Conservation (phyloP, 2,888 invertebrate species). For the Galerucella pusilla region DNA sequence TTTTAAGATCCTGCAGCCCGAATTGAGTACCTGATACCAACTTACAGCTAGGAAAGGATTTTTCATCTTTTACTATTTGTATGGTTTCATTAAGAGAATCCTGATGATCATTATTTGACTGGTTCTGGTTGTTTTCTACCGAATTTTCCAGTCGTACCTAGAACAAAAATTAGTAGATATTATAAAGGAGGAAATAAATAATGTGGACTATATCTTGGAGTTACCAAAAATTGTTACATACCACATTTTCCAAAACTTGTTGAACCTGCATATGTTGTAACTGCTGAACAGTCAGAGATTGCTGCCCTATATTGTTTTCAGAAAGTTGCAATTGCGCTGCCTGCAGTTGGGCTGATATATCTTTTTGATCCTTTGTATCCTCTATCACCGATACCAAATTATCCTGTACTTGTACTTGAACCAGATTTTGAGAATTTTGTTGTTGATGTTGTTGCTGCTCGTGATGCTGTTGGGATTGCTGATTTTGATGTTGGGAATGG, state of each 20-base stretch:
- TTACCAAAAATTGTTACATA: constrained; percentile 35
- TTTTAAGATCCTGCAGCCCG: constrained; percentile 60
- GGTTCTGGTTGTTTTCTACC: constrained; percentile 58
- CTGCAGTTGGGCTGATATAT: constrained; percentile 59
- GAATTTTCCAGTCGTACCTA: constrained; percentile 61
- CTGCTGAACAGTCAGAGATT: constrained; percentile 61
- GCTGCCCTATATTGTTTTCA: constrained; percentile 66
- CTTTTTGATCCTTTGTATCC: constrained; percentile 64
- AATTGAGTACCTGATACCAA: constrained; percentile 60
- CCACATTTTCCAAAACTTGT: constrained; percentile 68
- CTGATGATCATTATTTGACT: constrained; percentile 54
- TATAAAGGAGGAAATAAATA: background rate
- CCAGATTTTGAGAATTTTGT: constrained; percentile 60
- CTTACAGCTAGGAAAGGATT: constrained; percentile 68
- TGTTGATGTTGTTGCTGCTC: constrained; percentile 52
- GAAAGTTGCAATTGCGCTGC: constrained; percentile 68
- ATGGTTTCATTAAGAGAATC: constrained; percentile 52
- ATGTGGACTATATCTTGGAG: too few relatives aligned
- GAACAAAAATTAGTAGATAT: constrained; percentile 9
- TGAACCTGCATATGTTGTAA: constrained; percentile 67
- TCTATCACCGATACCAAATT: constrained; percentile 65
- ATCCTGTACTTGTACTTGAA: constrained; percentile 65
- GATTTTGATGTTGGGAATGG: constrained; percentile 31
- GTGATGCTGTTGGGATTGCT: constrained; percentile 27
- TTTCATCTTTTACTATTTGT: constrained; percentile 71